phyloP scores from a whole-genome alignment of 2,888 invertebrate genomes.

The Pharmacophagus antenor region DNA sequence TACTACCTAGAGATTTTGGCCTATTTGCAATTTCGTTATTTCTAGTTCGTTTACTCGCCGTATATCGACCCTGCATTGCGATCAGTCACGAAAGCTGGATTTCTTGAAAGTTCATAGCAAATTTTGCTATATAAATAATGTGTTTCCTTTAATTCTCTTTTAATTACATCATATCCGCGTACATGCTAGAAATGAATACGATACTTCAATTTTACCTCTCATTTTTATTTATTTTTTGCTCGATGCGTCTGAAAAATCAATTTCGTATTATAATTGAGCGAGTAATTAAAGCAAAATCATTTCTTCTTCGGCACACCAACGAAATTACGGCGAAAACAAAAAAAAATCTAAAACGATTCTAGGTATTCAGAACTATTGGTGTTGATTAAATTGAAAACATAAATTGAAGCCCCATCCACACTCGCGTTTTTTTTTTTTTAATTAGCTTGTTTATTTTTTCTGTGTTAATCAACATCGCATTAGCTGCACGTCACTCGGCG shows the following conservation, averaged over 20 bases:
- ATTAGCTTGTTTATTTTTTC: conserved; percentile 35
- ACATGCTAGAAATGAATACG: too few relatives aligned
- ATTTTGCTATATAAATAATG: neutral
- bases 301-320: neutral
- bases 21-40: neutral
- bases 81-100: neutral
- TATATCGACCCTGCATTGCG: too few relatives aligned
- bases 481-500: conserved; percentile 44
- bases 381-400: conserved; percentile 22
- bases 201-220: too few relatives aligned
- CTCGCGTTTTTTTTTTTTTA: conserved; percentile 28
- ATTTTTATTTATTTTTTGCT: neutral
- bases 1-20: neutral
- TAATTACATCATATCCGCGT: neutral
- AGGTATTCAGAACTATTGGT: conserved; percentile 17
- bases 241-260: neutral
- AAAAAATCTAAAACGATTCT: conserved; percentile 14
- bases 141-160: neutral
- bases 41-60: too few relatives aligned
- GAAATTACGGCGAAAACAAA: conserved; percentile 5
- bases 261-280: conserved; percentile 5
- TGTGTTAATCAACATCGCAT: conserved; percentile 31
- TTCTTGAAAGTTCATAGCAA: neutral
- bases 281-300: conserved; percentile 9
- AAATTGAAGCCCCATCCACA: conserved; percentile 4